Conservation (phyloP, 2,113 vertebrate genomes). For the Rana temporaria region DNA sequence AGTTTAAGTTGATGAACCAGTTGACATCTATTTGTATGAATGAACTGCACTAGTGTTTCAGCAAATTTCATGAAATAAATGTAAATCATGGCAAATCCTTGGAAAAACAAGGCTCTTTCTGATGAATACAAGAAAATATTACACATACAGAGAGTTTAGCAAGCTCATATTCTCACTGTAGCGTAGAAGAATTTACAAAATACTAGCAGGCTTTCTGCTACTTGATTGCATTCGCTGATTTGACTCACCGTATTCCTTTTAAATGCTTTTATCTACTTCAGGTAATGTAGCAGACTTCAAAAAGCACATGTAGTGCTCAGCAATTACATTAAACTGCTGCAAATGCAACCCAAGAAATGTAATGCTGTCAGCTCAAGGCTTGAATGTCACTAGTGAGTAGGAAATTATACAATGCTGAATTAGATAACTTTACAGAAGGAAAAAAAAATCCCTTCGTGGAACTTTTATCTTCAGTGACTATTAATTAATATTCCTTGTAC, state of each 20-base stretch:
- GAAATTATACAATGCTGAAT: conserved; percentile 10
- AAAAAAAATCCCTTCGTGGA: conserved; percentile 8
- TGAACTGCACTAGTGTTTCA: background rate
- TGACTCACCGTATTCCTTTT: conserved; percentile 18
- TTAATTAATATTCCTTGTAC: background rate
- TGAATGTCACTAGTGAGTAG: conserved; percentile 17
- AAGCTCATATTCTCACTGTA: conserved; percentile 30
- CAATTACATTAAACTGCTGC: conserved; percentile 29
- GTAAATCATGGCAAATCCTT: background rate
- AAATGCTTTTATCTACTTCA: conserved; percentile 37
- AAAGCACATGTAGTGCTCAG: conserved; percentile 28
- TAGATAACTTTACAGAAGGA: background rate
- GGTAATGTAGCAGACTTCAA: conserved; percentile 5
- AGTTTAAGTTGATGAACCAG: background rate
- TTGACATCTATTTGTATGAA: background rate
- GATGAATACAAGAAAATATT: background rate
- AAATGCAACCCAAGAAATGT: conserved; percentile 30
- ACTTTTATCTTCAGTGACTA: conserved; percentile 9
- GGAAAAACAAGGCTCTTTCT: background rate
- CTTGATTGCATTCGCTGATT: conserved; percentile 30
- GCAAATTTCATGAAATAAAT: background rate
- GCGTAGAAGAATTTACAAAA: conserved; percentile 21
- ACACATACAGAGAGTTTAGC: conserved; percentile 5
- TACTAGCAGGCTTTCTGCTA: conserved; percentile 21
- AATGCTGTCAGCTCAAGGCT: conserved; percentile 15